Base-by-base conservation (phyloP, 2,888 invertebrate genomes). In the Arge pagana region DNA sequence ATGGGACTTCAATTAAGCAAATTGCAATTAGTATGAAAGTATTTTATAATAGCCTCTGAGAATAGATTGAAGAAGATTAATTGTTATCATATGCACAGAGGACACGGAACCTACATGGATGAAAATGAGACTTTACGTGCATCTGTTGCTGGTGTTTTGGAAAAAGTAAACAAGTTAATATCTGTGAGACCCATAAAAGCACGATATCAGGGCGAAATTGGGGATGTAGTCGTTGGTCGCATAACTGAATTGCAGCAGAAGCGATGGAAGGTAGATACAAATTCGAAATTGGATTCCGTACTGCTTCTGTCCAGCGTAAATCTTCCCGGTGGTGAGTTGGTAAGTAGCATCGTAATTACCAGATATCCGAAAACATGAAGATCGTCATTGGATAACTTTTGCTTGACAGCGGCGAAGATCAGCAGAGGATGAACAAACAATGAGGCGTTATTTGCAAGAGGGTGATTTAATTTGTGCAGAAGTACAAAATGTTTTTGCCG, bases 401-500 rank as follows among this genome's bases (percentile, higher is more conserved):
- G 51, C 56, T 53, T 65, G 74, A 11, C 72, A 93, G 87, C 83
- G 97, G 57, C 81, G 96, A 49, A 83, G 96, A 69, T 94, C 92
- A 3, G 90, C 88, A 4, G 96, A 99, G 80, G 99, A 99, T 81
- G 98, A 99, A 75, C 89, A 96, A 71, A 90, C 93, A 83, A 99
- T 99, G 99, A 82, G 98, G 49, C 88, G 90, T 59, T 96, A 95
- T 76, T 79, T 97, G 40, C 88, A 90, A 73, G 96, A 96, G 78
- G 96, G 96, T 13, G 99, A 99, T 78, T 81, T 99, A 1, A 93
- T 99, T 55, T 96, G 96, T 78, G 98, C 97, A 4, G 97, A 99
- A 81, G 97, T 99, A 1, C 96, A 98, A 72, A 93, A 88, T 72
- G 85, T 96, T 4, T 93, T 87, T 72, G 84, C 87, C 45, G 98